Conservation (phyloP, 2,888 invertebrate species). For the Sycophila texana region DNA sequence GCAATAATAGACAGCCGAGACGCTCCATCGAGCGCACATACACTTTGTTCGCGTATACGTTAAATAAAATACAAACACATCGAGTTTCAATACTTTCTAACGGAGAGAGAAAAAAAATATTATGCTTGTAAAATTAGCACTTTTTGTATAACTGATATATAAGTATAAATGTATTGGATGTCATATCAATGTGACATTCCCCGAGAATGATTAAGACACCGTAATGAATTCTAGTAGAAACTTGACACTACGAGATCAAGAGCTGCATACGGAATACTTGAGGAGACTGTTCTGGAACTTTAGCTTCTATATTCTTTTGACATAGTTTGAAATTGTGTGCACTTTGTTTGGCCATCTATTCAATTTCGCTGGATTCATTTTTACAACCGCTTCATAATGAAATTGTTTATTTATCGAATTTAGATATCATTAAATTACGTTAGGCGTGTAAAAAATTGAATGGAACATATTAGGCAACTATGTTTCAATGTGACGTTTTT, state of each 20-base stretch:
- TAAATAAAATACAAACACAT: conserved; percentile 2
- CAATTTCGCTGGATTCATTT: too few relatives aligned
- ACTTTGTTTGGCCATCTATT: too few relatives aligned
- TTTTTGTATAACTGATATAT: conserved; percentile 9
- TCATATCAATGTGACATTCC: conserved; percentile 34
- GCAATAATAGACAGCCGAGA: conserved; percentile 18
- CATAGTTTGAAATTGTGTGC: neutral
- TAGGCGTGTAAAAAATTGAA: too few relatives aligned
- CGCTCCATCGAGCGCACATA: neutral
- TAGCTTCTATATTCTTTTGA: neutral
- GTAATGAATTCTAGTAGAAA: conserved; percentile 21
- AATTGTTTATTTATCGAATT: too few relatives aligned
- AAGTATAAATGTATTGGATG: neutral
- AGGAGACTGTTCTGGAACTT: conserved; percentile 16
- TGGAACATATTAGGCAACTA: too few relatives aligned
- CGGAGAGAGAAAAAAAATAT: neutral
- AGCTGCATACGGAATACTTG: conserved; percentile 12
- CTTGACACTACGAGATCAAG: neutral
- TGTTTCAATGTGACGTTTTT: too few relatives aligned
- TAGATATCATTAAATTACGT: too few relatives aligned
- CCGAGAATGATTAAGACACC: conserved; percentile 15
- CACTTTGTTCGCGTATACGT: neutral
- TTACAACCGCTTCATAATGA: too few relatives aligned
- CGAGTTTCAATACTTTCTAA: neutral
- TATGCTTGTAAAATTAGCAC: neutral